A percentile compares a stretch with the other conserved stretches of the same genome.
Conservation (phyloP, 2,888 invertebrate genomes). For the Trissonchulus sp. region DNA sequence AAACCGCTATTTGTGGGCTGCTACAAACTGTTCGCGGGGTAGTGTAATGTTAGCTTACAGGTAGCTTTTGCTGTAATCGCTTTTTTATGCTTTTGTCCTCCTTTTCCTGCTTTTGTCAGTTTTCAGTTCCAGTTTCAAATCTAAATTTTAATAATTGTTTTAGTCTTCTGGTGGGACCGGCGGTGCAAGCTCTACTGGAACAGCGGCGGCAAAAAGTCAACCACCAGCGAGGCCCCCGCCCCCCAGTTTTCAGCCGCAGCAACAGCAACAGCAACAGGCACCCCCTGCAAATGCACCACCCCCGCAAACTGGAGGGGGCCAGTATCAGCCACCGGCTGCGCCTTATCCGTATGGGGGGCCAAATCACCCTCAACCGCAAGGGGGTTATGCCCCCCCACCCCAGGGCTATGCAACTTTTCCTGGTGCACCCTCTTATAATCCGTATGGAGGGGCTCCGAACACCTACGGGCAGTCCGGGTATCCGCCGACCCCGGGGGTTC, state of each 20-base stretch:
- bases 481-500: slow-evolving; percentile 13
- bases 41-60: no score
- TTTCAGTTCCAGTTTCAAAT: no score
- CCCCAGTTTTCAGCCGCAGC: slow-evolving; percentile 18
- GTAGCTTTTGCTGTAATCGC: no score
- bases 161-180: no score
- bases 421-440: neutral
- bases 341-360: neutral
- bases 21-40: no score
- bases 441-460: neutral
- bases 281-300: neutral
- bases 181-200: no score
- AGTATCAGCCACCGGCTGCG: neutral
- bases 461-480: slow-evolving; percentile 26
- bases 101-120: no score
- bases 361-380: neutral
- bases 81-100: no score
- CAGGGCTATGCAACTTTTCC: slow-evolving; percentile 10
- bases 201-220: slow-evolving; percentile 5
- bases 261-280: slow-evolving; percentile 7
- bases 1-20: no score
- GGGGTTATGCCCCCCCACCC: slow-evolving; percentile 16
- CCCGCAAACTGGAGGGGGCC: neutral
- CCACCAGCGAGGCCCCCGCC: slow-evolving; percentile 33
- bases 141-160: no score